A percentile compares a stretch with the other conserved stretches of the same genome.
Evolutionary conservation across 2,113 vertebrate species (phyloP).

Genomic region (Dasyurus viverrinus): DNA sequence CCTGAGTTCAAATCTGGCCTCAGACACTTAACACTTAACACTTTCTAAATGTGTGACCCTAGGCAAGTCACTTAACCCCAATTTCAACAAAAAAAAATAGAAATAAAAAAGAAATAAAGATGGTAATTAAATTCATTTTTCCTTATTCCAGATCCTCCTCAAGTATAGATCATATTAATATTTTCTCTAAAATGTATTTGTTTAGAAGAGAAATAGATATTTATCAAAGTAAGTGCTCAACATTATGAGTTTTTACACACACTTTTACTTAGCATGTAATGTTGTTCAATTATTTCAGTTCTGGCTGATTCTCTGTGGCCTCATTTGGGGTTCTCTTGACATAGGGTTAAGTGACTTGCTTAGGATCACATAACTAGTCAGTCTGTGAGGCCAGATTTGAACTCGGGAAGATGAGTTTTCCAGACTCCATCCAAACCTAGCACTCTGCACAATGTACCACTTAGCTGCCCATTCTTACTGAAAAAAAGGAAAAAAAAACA

Average conservation of each 20-base stretch:
- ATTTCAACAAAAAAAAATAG: too few relatives aligned
- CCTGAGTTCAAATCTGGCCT: too few relatives aligned
- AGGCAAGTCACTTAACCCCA: too few relatives aligned
- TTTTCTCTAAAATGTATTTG: background rate
- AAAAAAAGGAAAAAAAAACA: background rate
- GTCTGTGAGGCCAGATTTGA: background rate
- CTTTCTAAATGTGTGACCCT: too few relatives aligned
- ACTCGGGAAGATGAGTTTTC: background rate
- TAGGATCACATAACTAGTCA: background rate
- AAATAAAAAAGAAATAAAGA: background rate
- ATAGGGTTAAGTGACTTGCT: background rate
- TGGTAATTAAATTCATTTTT: background rate
- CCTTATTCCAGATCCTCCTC: background rate
- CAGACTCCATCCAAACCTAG: background rate
- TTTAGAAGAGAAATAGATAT: background rate
- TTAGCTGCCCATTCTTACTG: background rate
- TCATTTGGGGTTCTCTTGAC: background rate
- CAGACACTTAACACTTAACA: too few relatives aligned
- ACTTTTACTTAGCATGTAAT: background rate
- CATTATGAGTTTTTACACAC: background rate
- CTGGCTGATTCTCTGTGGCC: background rate
- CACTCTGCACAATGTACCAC: background rate
- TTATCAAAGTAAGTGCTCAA: accelerated
- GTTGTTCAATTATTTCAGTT: background rate
- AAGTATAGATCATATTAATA: background rate